Evolutionary conservation across 2,888 invertebrate species (phyloP).

Genomic region (Nyleta sp.): DNA sequence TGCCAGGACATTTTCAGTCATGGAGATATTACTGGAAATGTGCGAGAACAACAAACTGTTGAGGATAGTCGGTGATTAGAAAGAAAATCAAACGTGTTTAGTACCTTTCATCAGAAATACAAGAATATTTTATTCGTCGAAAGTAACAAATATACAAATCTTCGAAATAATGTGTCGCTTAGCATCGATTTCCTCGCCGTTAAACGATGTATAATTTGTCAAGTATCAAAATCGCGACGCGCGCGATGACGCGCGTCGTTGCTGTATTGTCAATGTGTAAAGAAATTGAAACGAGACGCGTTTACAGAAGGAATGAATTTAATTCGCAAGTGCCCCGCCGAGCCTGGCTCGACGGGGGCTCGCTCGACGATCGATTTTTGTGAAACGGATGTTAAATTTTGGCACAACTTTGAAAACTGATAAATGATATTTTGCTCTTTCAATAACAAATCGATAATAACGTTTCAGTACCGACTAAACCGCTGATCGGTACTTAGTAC

Average conservation of each 20-base stretch:
- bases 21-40: constrained; percentile 8
- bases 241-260: constrained; percentile 30
- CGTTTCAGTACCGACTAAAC: constrained; percentile 63
- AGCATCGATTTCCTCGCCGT: constrained; percentile 46
- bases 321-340: constrained; percentile 10
- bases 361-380: constrained; percentile 66
- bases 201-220: constrained; percentile 58
- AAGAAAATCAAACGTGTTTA: constrained; percentile 7
- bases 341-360: constrained; percentile 42
- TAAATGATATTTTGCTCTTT: constrained; percentile 71
- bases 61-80: constrained; percentile 2
- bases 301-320: constrained; percentile 24
- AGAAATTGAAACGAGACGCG: constrained; percentile 52
- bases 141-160: constrained; percentile 83
- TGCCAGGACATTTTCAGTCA: constrained; percentile 13
- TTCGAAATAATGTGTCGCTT: constrained; percentile 78
- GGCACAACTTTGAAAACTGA: constrained; percentile 78
- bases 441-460: constrained; percentile 72
- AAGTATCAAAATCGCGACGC: constrained; percentile 59
- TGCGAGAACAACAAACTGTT: background rate
- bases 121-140: constrained; percentile 83
- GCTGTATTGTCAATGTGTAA: constrained; percentile 73
- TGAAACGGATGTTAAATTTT: constrained; percentile 76
- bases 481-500: constrained; percentile 61
- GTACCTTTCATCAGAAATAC: constrained; percentile 77